Evolutionary conservation across 2,113 vertebrate species (phyloP).

Genomic region (Oryctolagus cuniculus): mOryCun1.1 NC_091433.1:11388001-11388500

Average conservation of each 20-base stretch:
- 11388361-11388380: conserved; percentile 27
- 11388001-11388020: not conserved
- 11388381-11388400: not conserved
- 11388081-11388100: conserved; percentile 4
- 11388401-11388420: conserved; percentile 20
- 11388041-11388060: not conserved
- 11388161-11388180: not conserved
- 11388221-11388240: conserved; percentile 46
- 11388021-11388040: not conserved
- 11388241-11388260: conserved; percentile 30
- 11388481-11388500: not conserved
- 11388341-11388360: not conserved
- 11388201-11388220: not conserved
- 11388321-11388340: not conserved
- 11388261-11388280: conserved; percentile 16
- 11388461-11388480: not conserved
- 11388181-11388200: not conserved
- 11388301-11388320: not conserved
- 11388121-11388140: conserved; percentile 17
- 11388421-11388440: conserved; percentile 26
- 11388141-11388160: conserved; percentile 28
- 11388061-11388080: not conserved
- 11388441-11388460: conserved; percentile 10
- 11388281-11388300: not conserved
- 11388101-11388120: conserved; percentile 24